These are phyloP conservation scores for Drosophila tsacasi DNA, from an alignment of 1,140 invertebrate genomes.

Conservation along the genomic window DNA sequence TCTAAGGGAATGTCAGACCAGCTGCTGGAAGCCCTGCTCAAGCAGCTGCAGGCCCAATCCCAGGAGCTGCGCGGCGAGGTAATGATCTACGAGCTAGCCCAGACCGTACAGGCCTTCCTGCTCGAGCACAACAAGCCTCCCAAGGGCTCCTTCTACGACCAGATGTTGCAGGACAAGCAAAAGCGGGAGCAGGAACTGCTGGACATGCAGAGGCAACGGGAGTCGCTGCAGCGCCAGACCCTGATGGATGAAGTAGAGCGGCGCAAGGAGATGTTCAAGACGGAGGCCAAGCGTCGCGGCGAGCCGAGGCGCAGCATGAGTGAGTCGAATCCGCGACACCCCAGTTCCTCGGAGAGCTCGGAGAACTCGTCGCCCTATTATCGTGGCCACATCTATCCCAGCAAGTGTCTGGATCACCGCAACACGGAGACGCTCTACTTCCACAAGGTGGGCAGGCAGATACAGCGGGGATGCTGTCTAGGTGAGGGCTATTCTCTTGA, in stretches of 20 bases:
- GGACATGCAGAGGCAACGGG: constrained; percentile 87
- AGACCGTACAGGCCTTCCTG: constrained; percentile 89
- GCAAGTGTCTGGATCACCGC: constrained; percentile 76
- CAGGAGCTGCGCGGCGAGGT: constrained; percentile 89
- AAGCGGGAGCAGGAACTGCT: constrained; percentile 87
- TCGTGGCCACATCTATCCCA: constrained; percentile 68
- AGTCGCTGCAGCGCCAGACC: constrained; percentile 78
- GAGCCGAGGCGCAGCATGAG: constrained; percentile 80
- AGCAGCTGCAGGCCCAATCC: constrained; percentile 87
- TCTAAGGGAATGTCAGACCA: constrained; percentile 89
- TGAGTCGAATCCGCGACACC: constrained; percentile 74
- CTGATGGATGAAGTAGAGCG: constrained; percentile 81
- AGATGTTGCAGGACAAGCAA: constrained; percentile 90
- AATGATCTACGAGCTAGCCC: constrained; percentile 91
- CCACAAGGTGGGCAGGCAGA: constrained; percentile 76
- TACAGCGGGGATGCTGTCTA: constrained; percentile 75
- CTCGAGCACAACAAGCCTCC: constrained; percentile 90
- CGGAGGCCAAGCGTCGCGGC: constrained; percentile 70
- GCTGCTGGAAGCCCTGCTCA: constrained; percentile 86
- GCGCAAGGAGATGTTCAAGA: constrained; percentile 83
- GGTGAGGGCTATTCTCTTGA: constrained; percentile 38
- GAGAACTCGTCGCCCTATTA: constrained; percentile 79
- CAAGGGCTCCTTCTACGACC: constrained; percentile 92
- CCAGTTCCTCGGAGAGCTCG: constrained; percentile 79
- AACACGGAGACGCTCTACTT: constrained; percentile 80